Evolutionary conservation across 2,113 vertebrate genomes (phyloP), one percentile per base, ranked within the genome.

Genomic region (Oncorhynchus keta): DNA sequence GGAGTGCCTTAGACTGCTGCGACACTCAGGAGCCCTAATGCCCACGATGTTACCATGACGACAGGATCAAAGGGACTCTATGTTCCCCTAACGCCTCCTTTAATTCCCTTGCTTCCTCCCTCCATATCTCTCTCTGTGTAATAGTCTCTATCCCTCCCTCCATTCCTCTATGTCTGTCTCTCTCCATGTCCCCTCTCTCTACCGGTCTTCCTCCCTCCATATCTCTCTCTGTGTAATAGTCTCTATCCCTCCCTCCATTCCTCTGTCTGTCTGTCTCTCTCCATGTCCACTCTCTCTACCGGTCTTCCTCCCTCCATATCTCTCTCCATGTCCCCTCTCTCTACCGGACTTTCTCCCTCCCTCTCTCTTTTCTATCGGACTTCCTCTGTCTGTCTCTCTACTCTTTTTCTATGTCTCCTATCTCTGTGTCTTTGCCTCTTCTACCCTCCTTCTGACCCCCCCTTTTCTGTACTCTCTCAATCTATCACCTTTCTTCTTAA

Each of bases 91-190:
- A 91, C 84, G 88, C 85, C 83, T 79, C 81, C 48, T 49, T 49
- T 49, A 5, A 32, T 81, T 77, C 82, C 74, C 79, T 81, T 89
- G 89, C 89, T 91, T 85, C 79, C 83, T 85, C 84, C 86, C 89
- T 57, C 28, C 28, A 28, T 84, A 11, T 24, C 64, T 66, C 49
- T 28, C 22, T 85, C 32, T 35, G 32, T 35, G 32, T 35, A 35
- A 35, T 35, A 35, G 6, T 35, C 32, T 35, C 32, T 35, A 35
- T 35, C 32, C 32, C 32, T 35, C 32, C 32, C 32, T 35, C 5
- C 32, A 35, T 35, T 35, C 32, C 32, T 35, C 32, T 35, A 6
- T 35, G 32, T 32, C 30, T 32, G 30, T 32, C 30, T 30, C 30
- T 30, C 26, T 26, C 26, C 26, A 26, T 26, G 26, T 26, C 26